A percentile compares a stretch with the other conserved stretches of the same genome.
These are phyloP conservation scores for Panurus biarmicus DNA, from an alignment of 2,113 vertebrate genomes.

Conservation along the genomic window DNA sequence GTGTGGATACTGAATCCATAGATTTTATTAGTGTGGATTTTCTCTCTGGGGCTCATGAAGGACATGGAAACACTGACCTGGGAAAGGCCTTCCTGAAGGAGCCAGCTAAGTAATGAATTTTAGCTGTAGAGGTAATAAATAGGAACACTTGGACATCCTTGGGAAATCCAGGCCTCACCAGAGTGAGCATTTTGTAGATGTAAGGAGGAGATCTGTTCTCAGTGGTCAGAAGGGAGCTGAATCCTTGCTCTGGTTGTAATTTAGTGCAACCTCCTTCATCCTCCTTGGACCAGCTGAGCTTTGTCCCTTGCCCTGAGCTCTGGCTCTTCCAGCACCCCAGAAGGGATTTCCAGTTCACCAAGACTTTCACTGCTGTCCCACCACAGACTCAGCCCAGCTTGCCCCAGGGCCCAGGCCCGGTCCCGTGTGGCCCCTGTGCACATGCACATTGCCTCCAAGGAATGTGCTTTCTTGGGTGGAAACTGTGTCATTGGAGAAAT, in stretches of 20 bases:
- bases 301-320: not conserved
- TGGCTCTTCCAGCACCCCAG: not conserved
- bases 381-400: not conserved
- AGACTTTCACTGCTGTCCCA: not conserved
- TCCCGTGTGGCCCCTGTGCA: not conserved
- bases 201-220: not conserved
- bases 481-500: slow-evolving; percentile 56
- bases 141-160: not conserved
- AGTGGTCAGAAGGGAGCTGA: not conserved
- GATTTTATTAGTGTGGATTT: not conserved
- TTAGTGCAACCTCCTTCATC: not conserved
- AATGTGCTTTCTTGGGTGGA: slow-evolving; percentile 43
- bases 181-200: not conserved
- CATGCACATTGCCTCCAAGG: slow-evolving; percentile 34
- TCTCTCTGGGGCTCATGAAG: not conserved
- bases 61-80: not conserved
- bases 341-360: not conserved
- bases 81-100: not conserved
- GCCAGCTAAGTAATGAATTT: not conserved
- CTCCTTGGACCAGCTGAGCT: not conserved
- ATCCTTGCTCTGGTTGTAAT: not conserved
- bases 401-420: not conserved
- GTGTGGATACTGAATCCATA: not conserved
- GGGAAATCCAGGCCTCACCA: not conserved
- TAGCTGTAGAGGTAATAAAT: not conserved